Base-by-base conservation (phyloP, 2,888 invertebrate species). In the Blastobasis lacticolella region DNA sequence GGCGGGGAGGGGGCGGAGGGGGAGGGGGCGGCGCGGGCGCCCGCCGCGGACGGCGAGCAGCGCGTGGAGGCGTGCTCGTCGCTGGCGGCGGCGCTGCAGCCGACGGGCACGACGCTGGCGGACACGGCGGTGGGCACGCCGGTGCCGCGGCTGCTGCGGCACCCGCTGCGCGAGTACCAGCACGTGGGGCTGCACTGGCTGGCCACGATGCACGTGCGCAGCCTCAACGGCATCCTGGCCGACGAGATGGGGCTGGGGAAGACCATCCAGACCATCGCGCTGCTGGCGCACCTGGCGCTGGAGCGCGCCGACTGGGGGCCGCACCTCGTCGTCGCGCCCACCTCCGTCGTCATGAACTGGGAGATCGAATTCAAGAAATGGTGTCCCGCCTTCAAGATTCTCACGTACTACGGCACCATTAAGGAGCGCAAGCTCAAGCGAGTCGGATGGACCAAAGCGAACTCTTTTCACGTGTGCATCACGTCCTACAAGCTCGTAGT, bases 361-460 rank as follows among this genome's bases (percentile, higher is more conserved):
- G 99, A 99, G 89, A 97, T 99, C 96, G 99, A 99, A 85, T 95
- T 98, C 74, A 99, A 99, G 84, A 99, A 99, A 82, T 99, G 99
- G 99, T 99, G 98, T 81, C 99, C 99, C 0, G 97, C 96, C 49
- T 97, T 99, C 80, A 99, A 99, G 90, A 97, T 99, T 70, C 91
- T 99, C 61, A 99, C 99, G 1, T 99, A 99, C 80, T 99, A 98
- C 76, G 99, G 99, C 46, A 93, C 94, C 38, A 96, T 96, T 67
- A 98, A 98, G 77, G 99, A 99, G 79, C 90, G 99, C 52, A 96
- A 96, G 80, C 83, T 93, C 60, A 97, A 97, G 75, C 90, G 97
- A 65, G 94, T 93, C 52, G 95, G 99, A 45, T 99, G 99, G 99
- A 98, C 98, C 9, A 99, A 98, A 84, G 95, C 96, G 4, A 99